phyloP scores from a whole-genome alignment of 2,888 invertebrate species.

The Cataglyphis rosenhaueri region DNA sequence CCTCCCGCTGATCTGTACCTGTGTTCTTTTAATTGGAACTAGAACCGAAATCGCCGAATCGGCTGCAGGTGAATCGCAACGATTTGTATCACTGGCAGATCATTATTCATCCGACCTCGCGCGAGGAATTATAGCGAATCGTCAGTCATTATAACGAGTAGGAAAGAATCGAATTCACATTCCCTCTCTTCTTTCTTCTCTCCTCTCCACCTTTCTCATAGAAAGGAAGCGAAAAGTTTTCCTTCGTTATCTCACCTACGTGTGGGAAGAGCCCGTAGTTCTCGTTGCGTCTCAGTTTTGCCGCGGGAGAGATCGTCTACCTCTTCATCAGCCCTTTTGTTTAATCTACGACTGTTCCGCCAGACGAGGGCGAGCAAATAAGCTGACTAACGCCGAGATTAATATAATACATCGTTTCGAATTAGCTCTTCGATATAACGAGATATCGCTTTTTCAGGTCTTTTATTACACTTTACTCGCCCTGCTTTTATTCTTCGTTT shows the following conservation, averaged over 20 bases:
- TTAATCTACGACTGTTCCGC: conserved; percentile 47
- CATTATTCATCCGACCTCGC: conserved; percentile 81
- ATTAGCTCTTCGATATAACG: conserved; percentile 45
- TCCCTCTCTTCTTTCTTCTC: conserved; percentile 4
- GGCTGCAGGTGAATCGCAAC: conserved; percentile 83
- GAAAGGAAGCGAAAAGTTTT: conserved; percentile 54
- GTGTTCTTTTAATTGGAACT: conserved; percentile 84
- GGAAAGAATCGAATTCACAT: conserved; percentile 47
- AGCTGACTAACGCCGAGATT: conserved; percentile 50
- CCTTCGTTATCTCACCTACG: conserved; percentile 58
- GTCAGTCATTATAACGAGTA: conserved; percentile 72
- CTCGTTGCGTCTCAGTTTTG: conserved; percentile 32
- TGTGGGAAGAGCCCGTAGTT: background rate
- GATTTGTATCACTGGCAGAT: conserved; percentile 84
- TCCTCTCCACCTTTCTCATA: background rate
- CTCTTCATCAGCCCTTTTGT: conserved; percentile 32
- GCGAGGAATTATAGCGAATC: conserved; percentile 77
- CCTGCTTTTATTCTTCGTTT: conserved; percentile 22
- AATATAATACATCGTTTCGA: conserved; percentile 51
- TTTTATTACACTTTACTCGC: conserved; percentile 13
- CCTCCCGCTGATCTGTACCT: conserved; percentile 82
- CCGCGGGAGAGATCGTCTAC: conserved; percentile 36
- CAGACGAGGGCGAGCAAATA: conserved; percentile 34
- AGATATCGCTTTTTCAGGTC: conserved; percentile 21
- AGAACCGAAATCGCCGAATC: conserved; percentile 82